Percentiles rank a stretch among this genome's conserved stretches.
phyloP scores from a whole-genome alignment of 2,797 vertebrate species.

The Lithobates sylvaticus region DNA sequence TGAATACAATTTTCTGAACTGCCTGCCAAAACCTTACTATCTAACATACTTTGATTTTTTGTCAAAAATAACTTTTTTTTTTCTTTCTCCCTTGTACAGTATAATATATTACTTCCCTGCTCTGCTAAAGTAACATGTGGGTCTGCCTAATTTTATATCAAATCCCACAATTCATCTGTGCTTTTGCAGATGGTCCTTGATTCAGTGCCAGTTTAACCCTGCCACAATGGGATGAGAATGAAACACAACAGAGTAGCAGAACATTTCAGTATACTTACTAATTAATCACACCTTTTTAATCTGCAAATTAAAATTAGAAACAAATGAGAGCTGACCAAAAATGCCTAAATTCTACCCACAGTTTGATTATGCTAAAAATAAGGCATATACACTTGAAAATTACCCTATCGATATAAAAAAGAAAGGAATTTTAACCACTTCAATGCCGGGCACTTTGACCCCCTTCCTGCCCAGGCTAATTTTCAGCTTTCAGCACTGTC shows the following conservation, averaged over 20 bases:
- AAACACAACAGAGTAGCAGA: neutral
- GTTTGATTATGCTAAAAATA: too few species aligned
- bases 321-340: too few species aligned
- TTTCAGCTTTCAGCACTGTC: too few species aligned
- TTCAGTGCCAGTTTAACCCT: slow-evolving; percentile 49
- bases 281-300: too few species aligned
- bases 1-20: slow-evolving; percentile 37
- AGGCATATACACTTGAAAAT: too few species aligned
- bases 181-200: slow-evolving; percentile 30
- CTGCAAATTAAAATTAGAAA: too few species aligned
- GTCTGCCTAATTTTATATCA: slow-evolving; percentile 24
- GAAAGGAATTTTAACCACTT: too few species aligned
- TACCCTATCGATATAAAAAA: too few species aligned
- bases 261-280: too few species aligned
- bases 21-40: slow-evolving; percentile 48
- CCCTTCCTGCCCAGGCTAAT: too few species aligned
- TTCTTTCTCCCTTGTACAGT: neutral
- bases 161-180: slow-evolving; percentile 44
- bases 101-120: slow-evolving; percentile 32
- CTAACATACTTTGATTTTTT: slow-evolving; percentile 28
- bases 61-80: slow-evolving; percentile 27
- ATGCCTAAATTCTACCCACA: too few species aligned
- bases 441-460: too few species aligned
- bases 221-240: slow-evolving; percentile 4
- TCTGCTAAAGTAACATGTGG: slow-evolving; percentile 23